These are phyloP conservation scores for Trachelus troglodyta DNA, from an alignment of 2,888 invertebrate species.

Conservation along the genomic window DNA sequence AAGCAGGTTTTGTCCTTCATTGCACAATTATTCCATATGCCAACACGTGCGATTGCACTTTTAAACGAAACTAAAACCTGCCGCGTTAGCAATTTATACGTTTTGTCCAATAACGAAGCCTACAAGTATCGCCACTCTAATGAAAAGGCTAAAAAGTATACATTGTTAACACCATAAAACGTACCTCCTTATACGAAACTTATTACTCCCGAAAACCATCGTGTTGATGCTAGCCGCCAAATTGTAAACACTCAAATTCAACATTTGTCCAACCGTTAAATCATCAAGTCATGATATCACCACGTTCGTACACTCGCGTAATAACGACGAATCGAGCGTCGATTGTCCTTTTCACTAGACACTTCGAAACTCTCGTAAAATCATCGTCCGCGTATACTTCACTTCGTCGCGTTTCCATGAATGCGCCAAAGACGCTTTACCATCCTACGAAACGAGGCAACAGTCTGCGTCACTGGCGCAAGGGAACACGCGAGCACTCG, in stretches of 20 bases:
- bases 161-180: background rate
- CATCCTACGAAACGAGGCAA: background rate
- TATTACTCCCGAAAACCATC: conserved; percentile 67
- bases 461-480: background rate
- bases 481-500: background rate
- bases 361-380: background rate
- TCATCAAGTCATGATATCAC: conserved; percentile 34
- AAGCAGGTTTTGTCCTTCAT: background rate
- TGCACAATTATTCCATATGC: background rate
- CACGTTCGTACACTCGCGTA: background rate
- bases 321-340: background rate
- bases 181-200: conserved; percentile 71
- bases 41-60: background rate
- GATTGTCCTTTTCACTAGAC: background rate
- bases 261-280: conserved; percentile 46
- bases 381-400: background rate
- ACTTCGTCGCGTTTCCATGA: background rate
- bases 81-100: background rate
- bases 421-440: background rate
- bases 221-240: conserved; percentile 57
- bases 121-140: background rate
- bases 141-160: background rate
- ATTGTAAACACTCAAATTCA: conserved; percentile 57
- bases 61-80: background rate
- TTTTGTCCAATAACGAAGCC: background rate